A percentile compares a stretch with the other conserved stretches of the same genome.
phyloP scores from a whole-genome alignment of 2,888 invertebrate genomes.

The Choreutis nemorana region DNA sequence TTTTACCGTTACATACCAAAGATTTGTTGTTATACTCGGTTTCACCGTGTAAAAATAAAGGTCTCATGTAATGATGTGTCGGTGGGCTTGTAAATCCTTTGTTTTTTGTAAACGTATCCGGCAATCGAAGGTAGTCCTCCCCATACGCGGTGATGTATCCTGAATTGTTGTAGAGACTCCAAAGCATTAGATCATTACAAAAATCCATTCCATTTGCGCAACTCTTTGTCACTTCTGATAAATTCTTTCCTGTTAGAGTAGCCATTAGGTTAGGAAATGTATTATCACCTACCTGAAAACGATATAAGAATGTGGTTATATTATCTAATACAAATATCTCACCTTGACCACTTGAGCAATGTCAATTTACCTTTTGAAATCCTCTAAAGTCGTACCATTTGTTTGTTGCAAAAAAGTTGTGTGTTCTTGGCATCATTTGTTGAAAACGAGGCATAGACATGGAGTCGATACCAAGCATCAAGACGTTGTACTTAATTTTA shows the following conservation, averaged over 20 bases:
- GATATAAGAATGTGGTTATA: neutral
- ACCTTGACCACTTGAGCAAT: neutral
- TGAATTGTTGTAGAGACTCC: conserved; percentile 74
- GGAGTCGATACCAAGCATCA: conserved; percentile 86
- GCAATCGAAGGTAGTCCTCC: conserved; percentile 73
- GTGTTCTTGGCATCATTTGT: conserved; percentile 78
- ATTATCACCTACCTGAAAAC: conserved; percentile 79
- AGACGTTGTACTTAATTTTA: conserved; percentile 57
- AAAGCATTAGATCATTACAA: conserved; percentile 78
- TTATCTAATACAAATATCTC: neutral
- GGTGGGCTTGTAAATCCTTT: conserved; percentile 76
- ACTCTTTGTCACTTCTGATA: conserved; percentile 57
- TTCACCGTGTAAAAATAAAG: conserved; percentile 75
- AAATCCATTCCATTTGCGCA: conserved; percentile 58
- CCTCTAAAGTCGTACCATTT: conserved; percentile 78
- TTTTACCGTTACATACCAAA: conserved; percentile 49
- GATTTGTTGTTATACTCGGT: conserved; percentile 50
- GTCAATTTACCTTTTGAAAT: conserved; percentile 69
- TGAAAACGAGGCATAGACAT: conserved; percentile 82
- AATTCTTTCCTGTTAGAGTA: conserved; percentile 73
- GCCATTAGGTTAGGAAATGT: conserved; percentile 92
- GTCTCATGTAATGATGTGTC: conserved; percentile 82
- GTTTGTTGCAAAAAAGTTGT: conserved; percentile 70
- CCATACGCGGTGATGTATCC: conserved; percentile 83
- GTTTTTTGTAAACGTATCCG: conserved; percentile 71